These are phyloP conservation scores for Acleris literana DNA, from an alignment of 2,888 invertebrate genomes.

Conservation along the genomic window DNA sequence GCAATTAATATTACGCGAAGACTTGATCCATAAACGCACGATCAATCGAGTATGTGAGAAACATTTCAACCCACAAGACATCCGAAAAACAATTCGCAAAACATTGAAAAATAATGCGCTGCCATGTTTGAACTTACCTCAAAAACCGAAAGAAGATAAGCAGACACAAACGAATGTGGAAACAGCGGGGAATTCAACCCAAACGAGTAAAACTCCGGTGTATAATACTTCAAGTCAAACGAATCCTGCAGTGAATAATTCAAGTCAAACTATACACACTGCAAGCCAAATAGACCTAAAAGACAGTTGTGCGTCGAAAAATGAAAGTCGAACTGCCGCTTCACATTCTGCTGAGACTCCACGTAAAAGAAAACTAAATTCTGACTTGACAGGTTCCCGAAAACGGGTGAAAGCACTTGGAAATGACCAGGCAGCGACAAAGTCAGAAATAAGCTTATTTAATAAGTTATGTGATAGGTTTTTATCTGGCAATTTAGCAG, in stretches of 20 bases:
- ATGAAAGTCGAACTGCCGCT: neutral
- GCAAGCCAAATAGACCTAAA: neutral
- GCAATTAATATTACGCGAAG: neutral
- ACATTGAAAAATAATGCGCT: neutral
- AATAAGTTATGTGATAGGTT: slow-evolving; percentile 16
- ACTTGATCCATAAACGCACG: neutral
- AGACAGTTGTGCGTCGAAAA: neutral
- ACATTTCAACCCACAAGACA: neutral
- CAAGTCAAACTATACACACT: too few species aligned
- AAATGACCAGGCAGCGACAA: too few species aligned
- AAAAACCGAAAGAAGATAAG: neutral
- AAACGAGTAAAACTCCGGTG: neutral
- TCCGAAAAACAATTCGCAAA: neutral
- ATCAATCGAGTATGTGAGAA: neutral
- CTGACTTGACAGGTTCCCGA: neutral
- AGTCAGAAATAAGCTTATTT: slow-evolving; percentile 11
- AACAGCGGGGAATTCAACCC: neutral
- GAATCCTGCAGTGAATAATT: neutral
- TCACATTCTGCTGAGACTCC: neutral
- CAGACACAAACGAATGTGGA: neutral
- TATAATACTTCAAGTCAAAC: neutral
- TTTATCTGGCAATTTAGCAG: slow-evolving; percentile 6
- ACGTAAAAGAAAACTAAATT: neutral
- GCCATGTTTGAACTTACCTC: neutral
- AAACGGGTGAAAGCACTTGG: neutral